phyloP scores from a whole-genome alignment of 2,113 vertebrate species.

The Orientallactaga bullata region DNA sequence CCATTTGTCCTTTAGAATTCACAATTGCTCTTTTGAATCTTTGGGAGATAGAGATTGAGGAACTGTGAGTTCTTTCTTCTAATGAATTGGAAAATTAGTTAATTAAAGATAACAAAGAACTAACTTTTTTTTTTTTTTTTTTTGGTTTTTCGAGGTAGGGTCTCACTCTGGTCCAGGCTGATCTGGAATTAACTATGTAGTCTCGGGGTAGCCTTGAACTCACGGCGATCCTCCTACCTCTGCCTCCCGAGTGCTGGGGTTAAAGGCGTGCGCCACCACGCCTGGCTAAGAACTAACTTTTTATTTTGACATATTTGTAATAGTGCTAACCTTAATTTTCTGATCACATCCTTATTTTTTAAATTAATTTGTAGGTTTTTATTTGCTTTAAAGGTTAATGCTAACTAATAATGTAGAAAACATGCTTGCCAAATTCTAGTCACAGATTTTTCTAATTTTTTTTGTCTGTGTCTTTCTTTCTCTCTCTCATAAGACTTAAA shows the following conservation, averaged over 20 bases:
- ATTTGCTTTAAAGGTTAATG: background rate
- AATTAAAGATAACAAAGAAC: conserved; percentile 4
- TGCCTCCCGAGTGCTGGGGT: too few species aligned
- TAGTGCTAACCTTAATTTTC: conserved; percentile 23
- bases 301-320: conserved; percentile 44
- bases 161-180: too few species aligned
- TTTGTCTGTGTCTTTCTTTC: background rate
- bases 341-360: conserved; percentile 35
- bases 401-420: background rate
- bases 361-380: conserved; percentile 4
- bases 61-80: background rate
- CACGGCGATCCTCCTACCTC: too few species aligned
- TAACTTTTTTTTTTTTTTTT: too few species aligned
- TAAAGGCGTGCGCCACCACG: too few species aligned
- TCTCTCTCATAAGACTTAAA: background rate
- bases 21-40: background rate
- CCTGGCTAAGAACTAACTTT: too few species aligned
- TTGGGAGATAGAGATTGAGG: background rate
- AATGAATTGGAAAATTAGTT: conserved; percentile 34
- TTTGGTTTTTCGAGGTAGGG: too few species aligned
- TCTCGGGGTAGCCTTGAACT: too few species aligned
- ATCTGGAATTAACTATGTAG: too few species aligned
- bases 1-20: conserved; percentile 29
- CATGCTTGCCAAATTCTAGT: conserved; percentile 6
- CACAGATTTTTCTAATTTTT: conserved; percentile 18